Conservation (phyloP, 2,797 vertebrate genomes). For the Arnoldichthys spilopterus region DNA sequence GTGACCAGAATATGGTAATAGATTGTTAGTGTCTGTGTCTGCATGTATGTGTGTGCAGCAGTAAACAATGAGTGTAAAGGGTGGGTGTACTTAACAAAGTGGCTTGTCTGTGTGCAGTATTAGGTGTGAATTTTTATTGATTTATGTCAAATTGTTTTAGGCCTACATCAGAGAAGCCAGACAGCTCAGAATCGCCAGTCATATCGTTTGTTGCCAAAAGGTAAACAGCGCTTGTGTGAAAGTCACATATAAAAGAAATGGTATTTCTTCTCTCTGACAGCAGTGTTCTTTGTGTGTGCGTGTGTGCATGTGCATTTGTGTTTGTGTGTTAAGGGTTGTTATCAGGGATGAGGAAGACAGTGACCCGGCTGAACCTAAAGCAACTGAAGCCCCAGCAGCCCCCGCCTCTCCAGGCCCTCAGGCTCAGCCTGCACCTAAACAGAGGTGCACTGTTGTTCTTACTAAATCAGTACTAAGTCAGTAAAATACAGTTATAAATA, state of each 20-base stretch:
- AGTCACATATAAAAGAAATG: background rate
- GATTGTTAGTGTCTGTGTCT: no score
- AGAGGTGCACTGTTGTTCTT: slow-evolving; percentile 53
- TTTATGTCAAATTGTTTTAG: slow-evolving; percentile 57
- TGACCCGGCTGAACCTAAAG: slow-evolving; percentile 39
- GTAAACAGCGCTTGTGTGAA: slow-evolving; percentile 58
- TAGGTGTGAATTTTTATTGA: background rate
- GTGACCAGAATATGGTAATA: no score
- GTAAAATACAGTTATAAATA: no score
- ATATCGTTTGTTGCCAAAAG: slow-evolving; percentile 78
- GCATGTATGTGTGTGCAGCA: no score
- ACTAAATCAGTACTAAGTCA: background rate
- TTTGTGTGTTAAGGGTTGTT: slow-evolving; percentile 71
- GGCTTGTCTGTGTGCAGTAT: background rate
- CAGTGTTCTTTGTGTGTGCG: slow-evolving; percentile 9
- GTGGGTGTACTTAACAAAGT: no score
- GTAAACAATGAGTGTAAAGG: no score
- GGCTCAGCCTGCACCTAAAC: slow-evolving; percentile 17
- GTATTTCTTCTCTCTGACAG: background rate
- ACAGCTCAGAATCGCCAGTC: slow-evolving; percentile 42
- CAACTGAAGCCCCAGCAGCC: slow-evolving; percentile 31
- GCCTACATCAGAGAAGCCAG: slow-evolving; percentile 53
- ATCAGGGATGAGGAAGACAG: slow-evolving; percentile 69
- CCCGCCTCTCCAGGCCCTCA: slow-evolving; percentile 23
- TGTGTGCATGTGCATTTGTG: no score